A percentile compares a stretch with the other conserved stretches of the same genome.
Conservation (phyloP, 2,113 vertebrate species). For the Zosterops borbonicus region DNA sequence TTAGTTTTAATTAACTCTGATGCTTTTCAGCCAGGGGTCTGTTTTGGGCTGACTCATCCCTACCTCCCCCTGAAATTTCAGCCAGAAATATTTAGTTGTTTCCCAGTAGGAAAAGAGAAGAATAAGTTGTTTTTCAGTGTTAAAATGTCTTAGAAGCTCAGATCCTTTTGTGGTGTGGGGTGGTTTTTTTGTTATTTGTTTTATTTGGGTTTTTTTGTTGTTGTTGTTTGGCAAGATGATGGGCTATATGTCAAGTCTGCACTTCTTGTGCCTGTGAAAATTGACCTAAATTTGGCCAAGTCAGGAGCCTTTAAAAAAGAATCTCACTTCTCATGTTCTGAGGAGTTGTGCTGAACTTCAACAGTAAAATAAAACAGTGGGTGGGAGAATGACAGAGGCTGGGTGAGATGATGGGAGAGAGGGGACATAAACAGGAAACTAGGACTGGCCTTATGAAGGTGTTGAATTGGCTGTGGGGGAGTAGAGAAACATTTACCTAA, state of each 20-base stretch:
- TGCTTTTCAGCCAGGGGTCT: background rate
- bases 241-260: background rate
- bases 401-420: background rate
- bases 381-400: conserved; percentile 1
- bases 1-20: background rate
- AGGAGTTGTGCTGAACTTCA: background rate
- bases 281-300: conserved; percentile 27
- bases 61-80: background rate
- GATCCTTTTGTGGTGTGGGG: background rate
- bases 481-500: background rate
- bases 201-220: background rate
- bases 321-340: background rate
- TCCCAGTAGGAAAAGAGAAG: background rate
- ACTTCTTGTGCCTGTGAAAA: conserved; percentile 8
- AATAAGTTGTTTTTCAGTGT: background rate
- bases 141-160: background rate
- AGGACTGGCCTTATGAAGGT: background rate
- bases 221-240: background rate
- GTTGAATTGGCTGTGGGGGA: background rate
- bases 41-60: background rate
- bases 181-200: background rate
- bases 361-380: background rate
- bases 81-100: background rate
- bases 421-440: background rate
- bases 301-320: background rate